These are phyloP conservation scores for Zenarchopterus dispar DNA, from an alignment of 2,797 vertebrate species.

Conservation along the genomic window DNA sequence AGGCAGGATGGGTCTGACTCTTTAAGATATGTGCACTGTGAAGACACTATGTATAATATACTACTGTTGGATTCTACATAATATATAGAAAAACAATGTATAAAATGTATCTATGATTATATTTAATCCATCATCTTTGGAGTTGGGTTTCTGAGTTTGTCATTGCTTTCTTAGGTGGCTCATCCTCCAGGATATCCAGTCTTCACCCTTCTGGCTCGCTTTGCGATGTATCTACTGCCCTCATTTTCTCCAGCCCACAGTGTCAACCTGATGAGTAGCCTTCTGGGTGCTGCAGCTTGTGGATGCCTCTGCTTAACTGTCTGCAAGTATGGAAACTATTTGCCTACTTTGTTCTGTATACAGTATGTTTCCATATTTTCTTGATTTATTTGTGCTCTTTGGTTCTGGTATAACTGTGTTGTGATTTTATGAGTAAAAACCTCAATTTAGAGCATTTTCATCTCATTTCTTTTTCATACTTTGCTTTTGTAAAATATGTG, in stretches of 20 bases:
- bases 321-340: constrained; percentile 84
- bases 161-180: constrained; percentile 85
- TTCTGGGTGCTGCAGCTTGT: constrained; percentile 89
- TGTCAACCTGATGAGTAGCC: constrained; percentile 88
- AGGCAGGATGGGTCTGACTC: constrained; percentile 14
- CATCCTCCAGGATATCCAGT: constrained; percentile 97
- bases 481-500: too few species aligned
- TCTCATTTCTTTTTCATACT: too few species aligned
- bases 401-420: too few species aligned
- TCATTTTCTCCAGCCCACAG: constrained; percentile 87
- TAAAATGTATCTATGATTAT: background rate
- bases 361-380: background rate
- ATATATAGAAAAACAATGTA: background rate
- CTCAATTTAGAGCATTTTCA: too few species aligned
- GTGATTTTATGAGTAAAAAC: too few species aligned
- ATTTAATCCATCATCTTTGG: background rate
- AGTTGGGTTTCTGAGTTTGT: constrained; percentile 9
- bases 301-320: constrained; percentile 90
- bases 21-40: background rate
- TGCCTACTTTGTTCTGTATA: background rate
- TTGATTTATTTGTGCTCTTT: constrained; percentile 1
- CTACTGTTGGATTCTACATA: background rate
- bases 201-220: constrained; percentile 89
- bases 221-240: constrained; percentile 83
- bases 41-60: background rate